Evolutionary conservation across 2,113 vertebrate genomes (phyloP), one percentile per base, ranked within the genome.

Genomic region (Antennarius striatus): DNA sequence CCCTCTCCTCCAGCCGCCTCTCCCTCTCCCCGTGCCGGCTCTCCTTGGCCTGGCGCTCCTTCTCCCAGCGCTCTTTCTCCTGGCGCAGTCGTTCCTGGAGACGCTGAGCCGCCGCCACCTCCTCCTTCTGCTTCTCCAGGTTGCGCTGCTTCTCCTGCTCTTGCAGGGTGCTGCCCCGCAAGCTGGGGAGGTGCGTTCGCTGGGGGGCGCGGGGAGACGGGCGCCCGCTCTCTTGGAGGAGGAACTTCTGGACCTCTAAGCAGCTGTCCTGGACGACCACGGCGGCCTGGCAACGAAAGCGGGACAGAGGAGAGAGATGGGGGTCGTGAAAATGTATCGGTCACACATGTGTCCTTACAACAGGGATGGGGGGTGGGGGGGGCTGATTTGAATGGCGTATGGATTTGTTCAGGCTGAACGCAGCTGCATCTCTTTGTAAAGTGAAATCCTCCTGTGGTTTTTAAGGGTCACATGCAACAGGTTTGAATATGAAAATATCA

Each of bases 91-190:
- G 92, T 40, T 64, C 85, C 84, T 95, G 95, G 5, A 95, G 93
- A 29, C 94, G 94, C 74, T 94, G 94, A 0, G 94, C 83, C 0
- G 90, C 87, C 0, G 75, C 95, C 72, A 94, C 78, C 29, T 98
- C 96, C 69, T 98, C 96, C 1, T 95, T 93, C 64, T 93, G 94
- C 63, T 96, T 96, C 68, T 97, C 96, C 0, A 95, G 93, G 91
- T 96, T 96, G 1, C 97, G 85, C 69, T 96, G 95, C 43, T 96
- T 95, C 84, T 98, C 97, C 88, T 98, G 97, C 77, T 96, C 96
- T 40, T 96, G 94, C 28, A 98, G 85, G 69, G 93, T 80, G 32
- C 85, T 95, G 30, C 90, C 93, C 0, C 95, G 91, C 56, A 93
- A 73, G 45, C 92, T 90, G 2, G 67, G 52, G 10, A 75, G 77